Evolutionary conservation across 2,888 invertebrate species (phyloP), one percentile per base, ranked within the genome.

Genomic region (Linnaemya vulpina): DNA sequence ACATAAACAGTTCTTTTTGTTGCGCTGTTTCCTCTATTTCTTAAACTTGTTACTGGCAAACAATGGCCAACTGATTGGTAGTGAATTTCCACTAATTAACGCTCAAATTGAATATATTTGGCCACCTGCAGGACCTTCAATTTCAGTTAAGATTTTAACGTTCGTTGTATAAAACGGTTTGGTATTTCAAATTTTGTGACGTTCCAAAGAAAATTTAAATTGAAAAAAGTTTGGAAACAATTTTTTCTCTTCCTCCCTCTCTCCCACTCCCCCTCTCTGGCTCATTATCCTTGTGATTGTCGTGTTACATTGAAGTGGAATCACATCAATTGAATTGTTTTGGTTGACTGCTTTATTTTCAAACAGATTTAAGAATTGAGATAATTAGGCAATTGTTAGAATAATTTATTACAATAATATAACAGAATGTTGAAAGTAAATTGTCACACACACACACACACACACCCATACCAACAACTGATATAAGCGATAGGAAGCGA

Each of bases 81-180:
- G 87, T 87, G 89, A 90, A 89, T 88, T 90, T 90, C 87, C 89
- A 88, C 90, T 90, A 90, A 90, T 90, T 90, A 90, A 89, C 89
- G 87, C 81, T 82, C 71, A 73, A 68, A 85, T 70, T 65, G 40
- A 67, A 67, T 73, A 49, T 30, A 46, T 70, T 75, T 46, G 40
- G 10, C 65, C 68, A 77, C 77, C 82, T 77, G 71, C 82, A 65
- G 51, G 71, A 40, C 71, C 51, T 65, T 77, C 82, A 71, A 55
- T 43, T 55, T 10, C 71, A 76, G 75, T 65, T 65, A 38, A 30
- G 40, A 38, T 82, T 76, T 25, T 20, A 9, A n/a, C 30, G 20
- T 65, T 55, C 30, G 20, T 65, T 55, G 40, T 30, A 5, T 40
- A 20, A 75, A 53, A 46, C 40, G 20, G 10, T 22, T 53, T n/a